phyloP scores from a whole-genome alignment of 2,888 invertebrate genomes.

The Apodemia zela region DNA sequence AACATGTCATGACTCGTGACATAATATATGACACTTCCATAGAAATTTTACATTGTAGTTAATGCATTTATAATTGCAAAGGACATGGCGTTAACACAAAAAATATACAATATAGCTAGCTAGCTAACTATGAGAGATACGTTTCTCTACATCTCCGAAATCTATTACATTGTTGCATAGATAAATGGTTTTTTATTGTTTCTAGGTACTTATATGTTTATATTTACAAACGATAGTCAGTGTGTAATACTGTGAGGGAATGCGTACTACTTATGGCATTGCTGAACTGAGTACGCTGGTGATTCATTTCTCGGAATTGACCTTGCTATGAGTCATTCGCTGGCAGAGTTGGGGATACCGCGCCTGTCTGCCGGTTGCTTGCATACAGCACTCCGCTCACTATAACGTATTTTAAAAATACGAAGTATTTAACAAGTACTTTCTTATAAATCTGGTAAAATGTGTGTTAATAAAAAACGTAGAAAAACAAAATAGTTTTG shows the following conservation, averaged over 20 bases:
- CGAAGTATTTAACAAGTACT: conserved; percentile 28
- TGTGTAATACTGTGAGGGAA: conserved; percentile 57
- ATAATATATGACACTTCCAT: too few species aligned
- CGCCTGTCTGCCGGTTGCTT: conserved; percentile 78
- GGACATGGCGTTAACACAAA: too few species aligned
- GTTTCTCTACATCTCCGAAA: background rate
- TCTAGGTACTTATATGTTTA: conserved; percentile 13
- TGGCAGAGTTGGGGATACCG: conserved; percentile 81
- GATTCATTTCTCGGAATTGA: conserved; percentile 82
- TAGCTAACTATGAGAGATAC: too few species aligned
- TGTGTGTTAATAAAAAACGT: conserved; percentile 49
- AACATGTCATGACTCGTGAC: too few species aligned
- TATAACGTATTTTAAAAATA: conserved; percentile 41
- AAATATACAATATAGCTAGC: too few species aligned
- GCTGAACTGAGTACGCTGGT: conserved; percentile 73
- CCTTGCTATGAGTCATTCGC: conserved; percentile 81
- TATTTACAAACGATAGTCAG: conserved; percentile 48
- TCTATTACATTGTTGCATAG: background rate
- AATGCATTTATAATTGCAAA: too few species aligned
- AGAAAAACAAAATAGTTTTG: conserved; percentile 43
- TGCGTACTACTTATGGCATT: conserved; percentile 70
- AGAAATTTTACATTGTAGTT: too few species aligned
- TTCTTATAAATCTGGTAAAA: conserved; percentile 40
- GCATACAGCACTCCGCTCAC: conserved; percentile 67
- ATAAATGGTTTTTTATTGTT: background rate